Conservation (phyloP, 1,140 invertebrate genomes). For the Asobara japonica region DNA sequence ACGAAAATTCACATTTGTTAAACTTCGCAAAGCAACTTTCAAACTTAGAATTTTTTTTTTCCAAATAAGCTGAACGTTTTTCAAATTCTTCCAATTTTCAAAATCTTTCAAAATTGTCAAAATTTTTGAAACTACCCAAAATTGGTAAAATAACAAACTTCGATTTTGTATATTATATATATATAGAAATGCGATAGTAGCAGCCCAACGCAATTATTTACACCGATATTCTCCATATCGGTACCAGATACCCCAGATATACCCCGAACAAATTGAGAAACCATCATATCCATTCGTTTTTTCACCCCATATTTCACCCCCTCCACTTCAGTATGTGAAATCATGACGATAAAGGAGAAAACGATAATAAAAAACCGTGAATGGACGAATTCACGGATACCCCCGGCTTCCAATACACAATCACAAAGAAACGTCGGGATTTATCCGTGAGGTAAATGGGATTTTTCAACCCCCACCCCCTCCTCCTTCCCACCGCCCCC, state of each 20-base stretch:
- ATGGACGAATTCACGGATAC: slow-evolving; percentile 20
- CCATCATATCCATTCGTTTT: background rate
- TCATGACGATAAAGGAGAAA: background rate
- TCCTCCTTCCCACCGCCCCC: background rate
- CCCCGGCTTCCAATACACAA: slow-evolving; percentile 21
- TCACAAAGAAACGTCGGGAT: slow-evolving; percentile 20
- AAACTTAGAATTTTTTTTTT: no score
- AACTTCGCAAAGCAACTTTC: no score
- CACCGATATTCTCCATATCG: background rate
- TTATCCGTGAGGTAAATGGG: slow-evolving; percentile 22
- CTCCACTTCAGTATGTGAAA: background rate
- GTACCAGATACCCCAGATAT: background rate
- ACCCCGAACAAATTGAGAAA: background rate
- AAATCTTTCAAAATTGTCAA: no score
- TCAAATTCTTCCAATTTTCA: no score
- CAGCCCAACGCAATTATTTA: background rate
- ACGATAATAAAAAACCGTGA: background rate
- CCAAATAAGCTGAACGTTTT: no score
- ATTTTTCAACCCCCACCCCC: no score
- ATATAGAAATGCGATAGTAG: no score
- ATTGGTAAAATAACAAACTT: no score
- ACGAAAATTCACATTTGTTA: no score
- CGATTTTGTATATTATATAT: no score
- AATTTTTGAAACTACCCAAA: no score
- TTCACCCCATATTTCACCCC: background rate